Base-by-base conservation (phyloP, 2,888 invertebrate species). In the Autographa pulchrina region DNA sequence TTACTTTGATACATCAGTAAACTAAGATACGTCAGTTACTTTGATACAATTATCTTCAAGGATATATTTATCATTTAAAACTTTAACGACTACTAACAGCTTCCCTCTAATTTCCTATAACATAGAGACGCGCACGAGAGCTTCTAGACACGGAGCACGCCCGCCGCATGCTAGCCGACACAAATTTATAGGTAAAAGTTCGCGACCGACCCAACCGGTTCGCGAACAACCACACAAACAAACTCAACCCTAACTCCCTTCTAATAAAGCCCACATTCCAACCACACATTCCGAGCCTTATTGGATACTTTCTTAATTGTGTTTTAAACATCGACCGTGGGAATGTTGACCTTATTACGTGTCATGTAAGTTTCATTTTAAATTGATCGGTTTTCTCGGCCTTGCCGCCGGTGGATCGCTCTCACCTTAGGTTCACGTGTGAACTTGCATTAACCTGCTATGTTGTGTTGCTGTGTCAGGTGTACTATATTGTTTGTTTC, bases 151-250 rank as follows among this genome's bases (percentile, higher is more conserved):
- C 87, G 87, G 83, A 80, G 78, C 78, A 82, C 88, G 87, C 90
- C 88, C 86, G 89, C 91, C 88, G 92, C 90, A 89, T 90, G 91
- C 92, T 89, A 90, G 91, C 92, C 94, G 94, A 94, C 95, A 95
- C 94, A 93, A 96, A 96, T 96, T 96, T 96, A 96, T 96, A 96
- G 95, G 96, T 95, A 95, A 96, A 95, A 96, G 96, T 96, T 96
- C 96, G 96, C 95, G 95, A 94, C 94, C 94, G 91, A 89, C 78
- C 91, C 87, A 92, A 95, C 95, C 95, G 94, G 94, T 95, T 89
- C 84, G 84, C 86, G 64, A 73, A 70, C 81, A 56, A 63, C 67
- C 16, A 76, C 82, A 86, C 83, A 80, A 82, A 83, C 88, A 92
- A 92, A 89, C 83, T 65, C 85, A 82, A 86, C 93, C 89, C 84